phyloP scores from a whole-genome alignment of 2,888 invertebrate species.

The Melinopterus prodromus region DNA sequence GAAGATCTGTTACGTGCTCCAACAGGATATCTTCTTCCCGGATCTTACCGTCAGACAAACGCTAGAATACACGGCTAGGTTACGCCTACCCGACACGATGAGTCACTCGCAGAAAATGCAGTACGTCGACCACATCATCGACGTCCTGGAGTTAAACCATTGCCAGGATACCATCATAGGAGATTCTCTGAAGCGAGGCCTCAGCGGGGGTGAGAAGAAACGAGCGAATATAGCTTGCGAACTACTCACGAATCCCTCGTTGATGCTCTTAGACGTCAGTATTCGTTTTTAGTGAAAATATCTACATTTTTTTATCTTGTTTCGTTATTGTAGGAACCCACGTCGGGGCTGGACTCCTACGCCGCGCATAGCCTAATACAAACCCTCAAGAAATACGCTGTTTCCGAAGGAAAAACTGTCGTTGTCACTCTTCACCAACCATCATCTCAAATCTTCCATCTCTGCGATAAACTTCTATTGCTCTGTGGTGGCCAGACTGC shows the following conservation, averaged over 20 bases:
- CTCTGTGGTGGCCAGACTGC: slow-evolving; percentile 78
- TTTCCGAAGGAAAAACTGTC: slow-evolving; percentile 79
- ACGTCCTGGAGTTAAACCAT: slow-evolving; percentile 75
- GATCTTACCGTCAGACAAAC: slow-evolving; percentile 81
- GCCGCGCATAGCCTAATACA: slow-evolving; percentile 79
- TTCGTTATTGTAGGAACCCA: slow-evolving; percentile 72
- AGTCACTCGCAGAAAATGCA: slow-evolving; percentile 76
- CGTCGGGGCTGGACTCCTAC: slow-evolving; percentile 83
- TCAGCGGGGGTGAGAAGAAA: slow-evolving; percentile 86
- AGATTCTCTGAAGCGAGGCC: slow-evolving; percentile 75
- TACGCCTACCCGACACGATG: slow-evolving; percentile 75
- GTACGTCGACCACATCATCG: slow-evolving; percentile 80
- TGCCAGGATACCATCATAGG: slow-evolving; percentile 84
- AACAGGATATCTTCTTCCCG: slow-evolving; percentile 84
- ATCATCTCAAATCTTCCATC: slow-evolving; percentile 84
- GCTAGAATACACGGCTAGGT: slow-evolving; percentile 68
- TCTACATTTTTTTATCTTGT: not conserved
- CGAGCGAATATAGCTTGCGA: slow-evolving; percentile 85
- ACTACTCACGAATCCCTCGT: slow-evolving; percentile 79
- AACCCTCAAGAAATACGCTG: slow-evolving; percentile 77
- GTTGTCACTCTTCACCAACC: slow-evolving; percentile 85
- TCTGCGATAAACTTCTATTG: slow-evolving; percentile 78
- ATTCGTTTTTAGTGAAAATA: not conserved
- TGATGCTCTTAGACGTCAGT: slow-evolving; percentile 82
- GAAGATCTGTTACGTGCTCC: slow-evolving; percentile 82